Conservation (phyloP, 2,888 invertebrate genomes). For the Xanthia icteritia region DNA sequence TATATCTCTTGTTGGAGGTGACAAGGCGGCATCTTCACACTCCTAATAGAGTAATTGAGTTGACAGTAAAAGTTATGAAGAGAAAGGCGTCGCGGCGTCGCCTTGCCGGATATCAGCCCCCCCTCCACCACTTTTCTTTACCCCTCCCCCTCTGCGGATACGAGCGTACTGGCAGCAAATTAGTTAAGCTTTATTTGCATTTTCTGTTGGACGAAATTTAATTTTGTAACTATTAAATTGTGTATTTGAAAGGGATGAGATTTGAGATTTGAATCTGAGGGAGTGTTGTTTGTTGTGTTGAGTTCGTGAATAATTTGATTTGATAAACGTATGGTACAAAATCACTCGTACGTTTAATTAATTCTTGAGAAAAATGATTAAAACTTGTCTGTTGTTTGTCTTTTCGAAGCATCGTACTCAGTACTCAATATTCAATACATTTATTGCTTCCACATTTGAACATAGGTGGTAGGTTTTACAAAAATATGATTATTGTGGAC, state of each 20-base stretch:
- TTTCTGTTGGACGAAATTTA: slow-evolving; percentile 56
- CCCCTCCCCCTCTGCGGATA: slow-evolving; percentile 77
- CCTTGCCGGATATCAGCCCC: slow-evolving; percentile 84
- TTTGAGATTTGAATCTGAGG: slow-evolving; percentile 33
- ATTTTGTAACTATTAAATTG: slow-evolving; percentile 59
- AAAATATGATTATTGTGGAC: too few relatives aligned
- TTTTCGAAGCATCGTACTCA: not conserved
- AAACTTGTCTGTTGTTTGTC: not conserved
- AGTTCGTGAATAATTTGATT: slow-evolving; percentile 27
- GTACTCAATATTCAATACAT: too few relatives aligned
- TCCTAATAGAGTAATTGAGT: slow-evolving; percentile 85
- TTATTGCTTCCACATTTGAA: too few relatives aligned
- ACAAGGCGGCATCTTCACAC: slow-evolving; percentile 67
- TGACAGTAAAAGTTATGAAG: slow-evolving; percentile 88
- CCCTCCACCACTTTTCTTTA: slow-evolving; percentile 76
- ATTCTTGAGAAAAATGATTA: accelerated
- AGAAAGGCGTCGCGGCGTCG: slow-evolving; percentile 84
- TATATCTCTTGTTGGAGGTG: slow-evolving; percentile 60
- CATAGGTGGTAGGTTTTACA: too few relatives aligned
- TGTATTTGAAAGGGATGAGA: slow-evolving; percentile 36
- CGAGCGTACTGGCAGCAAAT: slow-evolving; percentile 76
- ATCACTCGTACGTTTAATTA: too few relatives aligned
- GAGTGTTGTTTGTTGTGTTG: slow-evolving; percentile 26
- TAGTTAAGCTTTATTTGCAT: slow-evolving; percentile 63
- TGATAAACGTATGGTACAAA: not conserved